phyloP scores from a whole-genome alignment of 2,888 invertebrate genomes.

The Cephus sareptanus region DNA sequence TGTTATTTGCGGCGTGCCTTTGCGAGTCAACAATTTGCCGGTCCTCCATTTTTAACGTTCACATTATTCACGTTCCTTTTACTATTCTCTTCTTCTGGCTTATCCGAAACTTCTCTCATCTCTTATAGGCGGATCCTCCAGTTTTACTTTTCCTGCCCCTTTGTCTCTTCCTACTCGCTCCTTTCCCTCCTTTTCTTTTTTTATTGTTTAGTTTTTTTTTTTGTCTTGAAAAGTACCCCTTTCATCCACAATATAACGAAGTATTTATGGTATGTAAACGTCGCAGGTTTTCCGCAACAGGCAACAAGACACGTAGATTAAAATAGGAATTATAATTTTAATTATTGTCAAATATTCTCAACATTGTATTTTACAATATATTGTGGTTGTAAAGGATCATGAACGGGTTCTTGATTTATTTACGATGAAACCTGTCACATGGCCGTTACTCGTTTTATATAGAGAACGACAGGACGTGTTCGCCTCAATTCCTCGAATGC shows the following conservation, averaged over 20 bases:
- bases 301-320: neutral
- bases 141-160: neutral
- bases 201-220: constrained; percentile 20
- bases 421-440: constrained; percentile 6
- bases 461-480: neutral
- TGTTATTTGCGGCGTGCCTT: constrained; percentile 3
- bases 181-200: constrained; percentile 10
- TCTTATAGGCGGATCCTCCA: neutral
- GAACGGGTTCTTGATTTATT: constrained; percentile 30
- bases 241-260: constrained; percentile 42
- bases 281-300: constrained; percentile 6
- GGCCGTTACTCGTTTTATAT: neutral
- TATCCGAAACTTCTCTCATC: neutral
- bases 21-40: constrained; percentile 1
- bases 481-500: neutral
- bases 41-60: neutral
- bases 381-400: constrained; percentile 75
- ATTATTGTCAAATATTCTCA: constrained; percentile 20
- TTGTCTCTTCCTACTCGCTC: neutral
- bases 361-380: constrained; percentile 63
- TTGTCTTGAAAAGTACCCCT: constrained; percentile 25
- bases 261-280: constrained; percentile 11
- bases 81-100: neutral
- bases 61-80: neutral
- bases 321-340: constrained; percentile 16